Conservation (phyloP, 2,113 vertebrate genomes). For the Oncorhynchus nerka region DNA sequence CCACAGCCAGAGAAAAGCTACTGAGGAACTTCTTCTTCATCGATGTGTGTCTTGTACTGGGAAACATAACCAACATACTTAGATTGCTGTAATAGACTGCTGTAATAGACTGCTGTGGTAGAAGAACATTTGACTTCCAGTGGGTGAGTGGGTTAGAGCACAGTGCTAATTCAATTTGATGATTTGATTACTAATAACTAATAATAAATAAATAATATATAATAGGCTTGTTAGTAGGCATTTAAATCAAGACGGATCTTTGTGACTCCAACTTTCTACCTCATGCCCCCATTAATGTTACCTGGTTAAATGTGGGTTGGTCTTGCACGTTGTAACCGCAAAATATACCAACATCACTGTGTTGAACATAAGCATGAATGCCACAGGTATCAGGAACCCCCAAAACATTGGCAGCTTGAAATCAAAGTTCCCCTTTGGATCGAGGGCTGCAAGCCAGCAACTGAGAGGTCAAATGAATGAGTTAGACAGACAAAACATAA, state of each 20-base stretch:
- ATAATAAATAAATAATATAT: too few species aligned
- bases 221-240: too few species aligned
- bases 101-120: background rate
- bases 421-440: conserved; percentile 31
- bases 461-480: conserved; percentile 29
- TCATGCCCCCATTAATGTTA: background rate
- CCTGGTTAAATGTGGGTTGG: conserved; percentile 27
- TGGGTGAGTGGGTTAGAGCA: too few species aligned
- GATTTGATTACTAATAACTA: too few species aligned
- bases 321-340: conserved; percentile 45
- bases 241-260: too few species aligned
- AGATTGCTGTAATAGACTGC: background rate
- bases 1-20: conserved; percentile 48
- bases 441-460: conserved; percentile 64
- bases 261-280: background rate
- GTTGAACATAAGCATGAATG: conserved; percentile 63
- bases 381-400: conserved; percentile 61
- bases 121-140: accelerated
- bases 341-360: conserved; percentile 48
- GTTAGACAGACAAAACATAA: too few species aligned
- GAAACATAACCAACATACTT: conserved; percentile 14
- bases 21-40: conserved; percentile 49
- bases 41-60: conserved; percentile 62
- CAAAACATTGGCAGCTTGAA: conserved; percentile 58
- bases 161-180: too few species aligned